Evolutionary conservation across 2,888 invertebrate species (phyloP).

Genomic region (Philonicus albiceps): DNA sequence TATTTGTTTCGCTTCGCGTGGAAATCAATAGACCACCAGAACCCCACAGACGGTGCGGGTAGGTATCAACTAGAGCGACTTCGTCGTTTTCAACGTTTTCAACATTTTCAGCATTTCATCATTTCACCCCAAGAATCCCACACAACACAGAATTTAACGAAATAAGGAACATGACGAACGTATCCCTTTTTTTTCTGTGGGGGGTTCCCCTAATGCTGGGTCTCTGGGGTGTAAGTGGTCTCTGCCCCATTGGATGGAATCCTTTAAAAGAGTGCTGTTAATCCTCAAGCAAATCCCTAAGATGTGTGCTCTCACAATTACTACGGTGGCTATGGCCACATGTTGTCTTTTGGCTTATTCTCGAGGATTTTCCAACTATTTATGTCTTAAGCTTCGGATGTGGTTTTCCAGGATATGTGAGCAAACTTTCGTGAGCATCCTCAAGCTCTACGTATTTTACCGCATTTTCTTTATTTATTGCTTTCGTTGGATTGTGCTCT

Average conservation of each 20-base stretch:
- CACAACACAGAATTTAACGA: not conserved
- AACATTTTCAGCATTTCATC: not conserved
- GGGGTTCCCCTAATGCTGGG: not conserved
- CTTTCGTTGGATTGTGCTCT: not conserved
- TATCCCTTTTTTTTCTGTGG: not conserved
- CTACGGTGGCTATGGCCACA: not conserved
- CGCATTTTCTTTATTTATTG: not conserved
- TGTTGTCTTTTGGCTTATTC: constrained; percentile 17
- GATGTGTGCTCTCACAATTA: constrained; percentile 16
- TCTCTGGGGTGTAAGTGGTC: not conserved
- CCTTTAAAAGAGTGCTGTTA: constrained; percentile 11
- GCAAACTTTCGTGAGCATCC: not conserved
- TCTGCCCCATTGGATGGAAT: not conserved
- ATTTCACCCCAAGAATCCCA: not conserved
- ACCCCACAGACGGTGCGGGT: not conserved
- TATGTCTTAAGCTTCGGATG: not conserved
- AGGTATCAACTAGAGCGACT: not conserved
- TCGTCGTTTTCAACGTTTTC: not conserved
- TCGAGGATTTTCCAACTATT: constrained; percentile 14
- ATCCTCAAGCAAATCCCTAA: constrained; percentile 11
- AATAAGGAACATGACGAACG: not conserved
- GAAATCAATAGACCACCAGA: constrained; percentile 2
- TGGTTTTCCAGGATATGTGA: not conserved
- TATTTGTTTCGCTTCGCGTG: not conserved
- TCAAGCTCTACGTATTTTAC: not conserved